Percentiles rank a stretch among this genome's conserved stretches.
phyloP scores from a whole-genome alignment of 2,113 vertebrate species.

The Podarcis cretensis region DNA sequence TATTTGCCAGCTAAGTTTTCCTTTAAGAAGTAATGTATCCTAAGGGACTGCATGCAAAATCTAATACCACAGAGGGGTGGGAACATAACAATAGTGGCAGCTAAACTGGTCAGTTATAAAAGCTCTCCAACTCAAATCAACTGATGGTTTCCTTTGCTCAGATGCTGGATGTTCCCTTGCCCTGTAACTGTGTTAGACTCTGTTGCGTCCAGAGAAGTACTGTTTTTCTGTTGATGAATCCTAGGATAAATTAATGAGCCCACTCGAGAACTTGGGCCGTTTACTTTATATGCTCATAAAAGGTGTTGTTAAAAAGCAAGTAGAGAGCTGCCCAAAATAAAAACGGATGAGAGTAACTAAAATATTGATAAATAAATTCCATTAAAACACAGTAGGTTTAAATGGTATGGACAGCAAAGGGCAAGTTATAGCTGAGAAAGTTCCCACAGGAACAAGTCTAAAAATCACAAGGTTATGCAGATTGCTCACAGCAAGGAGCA shows the following conservation, averaged over 20 bases:
- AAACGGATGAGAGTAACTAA: background rate
- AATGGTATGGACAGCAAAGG: slow-evolving; percentile 28
- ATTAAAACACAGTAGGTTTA: slow-evolving; percentile 20
- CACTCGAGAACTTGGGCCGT: slow-evolving; percentile 39
- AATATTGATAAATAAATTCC: slow-evolving; percentile 6
- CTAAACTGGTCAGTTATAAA: background rate
- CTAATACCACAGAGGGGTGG: background rate
- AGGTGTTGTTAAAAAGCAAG: slow-evolving; percentile 40
- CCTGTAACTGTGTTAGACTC: slow-evolving; percentile 10
- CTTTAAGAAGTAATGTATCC: slow-evolving; percentile 18
- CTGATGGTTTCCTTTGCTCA: background rate
- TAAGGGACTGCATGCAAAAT: background rate
- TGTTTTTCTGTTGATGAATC: slow-evolving; percentile 43
- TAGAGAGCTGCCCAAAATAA: background rate
- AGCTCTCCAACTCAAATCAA: slow-evolving; percentile 10
- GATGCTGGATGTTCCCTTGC: slow-evolving; percentile 1
- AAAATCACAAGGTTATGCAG: background rate
- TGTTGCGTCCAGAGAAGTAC: background rate
- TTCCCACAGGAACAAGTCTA: background rate
- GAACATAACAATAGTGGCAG: background rate
- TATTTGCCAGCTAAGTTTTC: background rate
- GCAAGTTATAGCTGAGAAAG: background rate
- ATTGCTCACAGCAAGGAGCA: background rate
- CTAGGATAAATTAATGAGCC: background rate
- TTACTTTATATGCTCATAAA: slow-evolving; percentile 41